These are phyloP conservation scores for Pardosa pseudoannulata DNA, from an alignment of 2,888 invertebrate genomes.

Conservation along the genomic window DNA sequence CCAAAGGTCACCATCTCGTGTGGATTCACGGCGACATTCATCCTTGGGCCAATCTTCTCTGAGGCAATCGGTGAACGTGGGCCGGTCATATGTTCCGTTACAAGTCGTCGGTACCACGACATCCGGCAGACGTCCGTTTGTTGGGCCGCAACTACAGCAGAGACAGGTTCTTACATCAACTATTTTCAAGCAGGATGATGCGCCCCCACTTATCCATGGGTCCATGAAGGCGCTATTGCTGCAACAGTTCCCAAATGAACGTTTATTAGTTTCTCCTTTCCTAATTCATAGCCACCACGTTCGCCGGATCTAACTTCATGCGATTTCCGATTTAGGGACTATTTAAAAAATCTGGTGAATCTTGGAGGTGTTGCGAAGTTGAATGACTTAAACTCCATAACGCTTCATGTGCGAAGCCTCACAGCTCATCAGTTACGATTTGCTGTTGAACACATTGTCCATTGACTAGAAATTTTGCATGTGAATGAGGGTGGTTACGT, in stretches of 20 bases:
- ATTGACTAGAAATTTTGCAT: too few species aligned
- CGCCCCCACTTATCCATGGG: not conserved
- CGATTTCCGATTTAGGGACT: not conserved
- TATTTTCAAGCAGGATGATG: not conserved
- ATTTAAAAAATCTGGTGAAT: not conserved
- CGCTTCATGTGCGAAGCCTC: too few species aligned
- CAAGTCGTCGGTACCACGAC: not conserved
- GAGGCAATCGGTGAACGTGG: not conserved
- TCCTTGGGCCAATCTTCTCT: not conserved
- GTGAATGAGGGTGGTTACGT: too few species aligned
- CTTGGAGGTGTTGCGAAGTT: too few species aligned
- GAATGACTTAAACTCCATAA: not conserved
- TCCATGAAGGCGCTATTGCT: constrained; percentile 4
- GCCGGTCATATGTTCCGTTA: constrained; percentile 1
- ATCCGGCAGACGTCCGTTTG: not conserved
- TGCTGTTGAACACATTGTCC: too few species aligned
- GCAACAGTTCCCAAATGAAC: not conserved
- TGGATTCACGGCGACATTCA: too few species aligned
- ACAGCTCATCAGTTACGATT: too few species aligned
- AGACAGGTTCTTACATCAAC: not conserved
- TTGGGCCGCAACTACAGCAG: not conserved
- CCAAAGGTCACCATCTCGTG: constrained; percentile 16
- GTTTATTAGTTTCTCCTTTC: not conserved
- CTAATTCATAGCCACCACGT: not conserved
- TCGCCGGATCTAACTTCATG: not conserved